These are phyloP conservation scores for Electrophaes corylata DNA, from an alignment of 2,888 invertebrate species.

Conservation along the genomic window DNA sequence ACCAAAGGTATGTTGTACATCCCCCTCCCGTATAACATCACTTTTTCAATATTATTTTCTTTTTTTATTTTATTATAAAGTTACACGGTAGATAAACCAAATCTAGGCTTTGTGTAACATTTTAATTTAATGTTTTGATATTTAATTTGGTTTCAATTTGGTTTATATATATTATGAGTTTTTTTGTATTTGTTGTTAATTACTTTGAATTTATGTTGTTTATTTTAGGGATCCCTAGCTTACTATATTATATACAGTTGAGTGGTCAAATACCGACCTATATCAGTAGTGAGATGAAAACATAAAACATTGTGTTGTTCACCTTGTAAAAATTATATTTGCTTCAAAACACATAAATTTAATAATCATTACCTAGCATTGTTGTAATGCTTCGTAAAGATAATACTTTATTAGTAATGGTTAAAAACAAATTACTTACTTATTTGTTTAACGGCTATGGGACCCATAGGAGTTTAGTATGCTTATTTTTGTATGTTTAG, in stretches of 20 bases:
- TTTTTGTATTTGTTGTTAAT: constrained; percentile 18
- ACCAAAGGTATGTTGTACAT: constrained; percentile 43
- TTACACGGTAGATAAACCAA: constrained; percentile 10
- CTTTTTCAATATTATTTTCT: constrained; percentile 27
- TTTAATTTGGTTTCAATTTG: constrained; percentile 21
- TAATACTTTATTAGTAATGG: background rate
- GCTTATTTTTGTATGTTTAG: constrained; percentile 34
- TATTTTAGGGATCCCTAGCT: constrained; percentile 29
- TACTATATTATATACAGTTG: constrained; percentile 12
- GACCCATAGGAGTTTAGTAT: constrained; percentile 36
- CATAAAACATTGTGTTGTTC: constrained; percentile 1
- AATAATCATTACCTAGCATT: background rate
- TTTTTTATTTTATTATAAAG: constrained; percentile 19
- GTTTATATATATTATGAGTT: constrained; percentile 38
- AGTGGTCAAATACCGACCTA: background rate
- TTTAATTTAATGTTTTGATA: constrained; percentile 11
- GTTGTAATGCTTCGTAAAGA: background rate
- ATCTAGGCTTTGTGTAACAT: constrained; percentile 10
- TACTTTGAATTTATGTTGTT: constrained; percentile 22
- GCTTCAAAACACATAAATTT: background rate
- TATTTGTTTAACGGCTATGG: constrained; percentile 27
- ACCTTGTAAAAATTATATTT: background rate
- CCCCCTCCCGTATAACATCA: constrained; percentile 37
- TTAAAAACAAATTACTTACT: background rate
- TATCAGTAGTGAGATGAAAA: background rate